Conservation (phyloP, 2,113 vertebrate species). For the Phylloscopus trochilus region DNA sequence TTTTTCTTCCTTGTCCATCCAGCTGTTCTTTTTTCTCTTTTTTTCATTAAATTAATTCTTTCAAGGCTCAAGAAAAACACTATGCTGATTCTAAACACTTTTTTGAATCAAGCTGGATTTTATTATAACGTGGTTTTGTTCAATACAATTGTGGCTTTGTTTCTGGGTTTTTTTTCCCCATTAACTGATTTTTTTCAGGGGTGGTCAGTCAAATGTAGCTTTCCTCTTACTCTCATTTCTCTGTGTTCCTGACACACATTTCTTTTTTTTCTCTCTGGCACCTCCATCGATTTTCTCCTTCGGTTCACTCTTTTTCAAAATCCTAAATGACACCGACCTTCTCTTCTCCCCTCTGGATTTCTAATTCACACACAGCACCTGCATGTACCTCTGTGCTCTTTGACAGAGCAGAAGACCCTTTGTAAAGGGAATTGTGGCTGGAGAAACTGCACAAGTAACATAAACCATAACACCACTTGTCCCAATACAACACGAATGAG, state of each 20-base stretch:
- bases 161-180: neutral
- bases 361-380: neutral
- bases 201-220: neutral
- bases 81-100: neutral
- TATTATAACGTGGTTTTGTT: rapidly evolving
- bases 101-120: neutral
- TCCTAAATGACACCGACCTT: neutral
- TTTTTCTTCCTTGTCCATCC: neutral
- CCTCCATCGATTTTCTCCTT: neutral
- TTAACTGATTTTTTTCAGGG: neutral
- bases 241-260: neutral
- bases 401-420: neutral
- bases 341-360: neutral
- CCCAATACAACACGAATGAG: too few species aligned
- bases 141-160: neutral
- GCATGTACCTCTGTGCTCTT: neutral
- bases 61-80: neutral
- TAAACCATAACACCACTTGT: neutral
- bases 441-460: neutral
- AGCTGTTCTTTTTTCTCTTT: neutral
- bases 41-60: neutral
- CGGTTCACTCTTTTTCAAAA: neutral
- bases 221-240: neutral
- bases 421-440: neutral
- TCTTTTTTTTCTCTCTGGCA: neutral